Base-by-base conservation (phyloP, 2,888 invertebrate species). In the Villa cingulata region DNA sequence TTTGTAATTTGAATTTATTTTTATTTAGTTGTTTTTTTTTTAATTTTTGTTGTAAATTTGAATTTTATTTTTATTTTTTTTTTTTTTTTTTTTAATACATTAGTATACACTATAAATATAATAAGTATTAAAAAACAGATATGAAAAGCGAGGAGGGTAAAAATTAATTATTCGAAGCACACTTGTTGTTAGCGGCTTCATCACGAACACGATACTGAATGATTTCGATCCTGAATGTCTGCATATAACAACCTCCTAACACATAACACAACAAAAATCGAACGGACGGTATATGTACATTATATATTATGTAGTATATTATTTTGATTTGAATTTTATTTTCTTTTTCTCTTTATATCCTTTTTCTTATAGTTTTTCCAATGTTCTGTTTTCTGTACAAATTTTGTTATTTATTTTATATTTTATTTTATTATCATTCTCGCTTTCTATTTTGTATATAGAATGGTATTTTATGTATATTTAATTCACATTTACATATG, bases 181-280 rank as follows among this genome's bases (percentile, higher is more conserved):
- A 48, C 51, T 48, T 46, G 50, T 43, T 53, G 47, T 54, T 51
- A 51, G 52, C 51, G 50, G 54, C 52, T 52, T 50, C 54, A 54
- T 52, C 52, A 48, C 50, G 49, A 48, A 49, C 48, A 48, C 48
- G 52, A 50, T 47, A 52, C 52, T 52, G 50, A 52, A 50, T 41
- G 32, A 45, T 46, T 45, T 43, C 41, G 40, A 46, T 48, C 50
- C 50, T 44, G 41, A 45, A 49, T 39, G 44, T 50, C 50, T 52
- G 49, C 52, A 52, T 52, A 48, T 52, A 52, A 52, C 49, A 48
- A 40, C n/a, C n/a, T n/a, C n/a, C n/a, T n/a, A n/a, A 23, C 4
- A 23, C 23, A 6, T 4, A 23, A 7, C 5, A 23, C 23, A 7
- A 23, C 23, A 23, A 23, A n/a, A n/a, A n/a, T n/a, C n/a, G n/a